Evolutionary conservation across 2,888 invertebrate genomes (phyloP).

Genomic region (Actias luna): DNA sequence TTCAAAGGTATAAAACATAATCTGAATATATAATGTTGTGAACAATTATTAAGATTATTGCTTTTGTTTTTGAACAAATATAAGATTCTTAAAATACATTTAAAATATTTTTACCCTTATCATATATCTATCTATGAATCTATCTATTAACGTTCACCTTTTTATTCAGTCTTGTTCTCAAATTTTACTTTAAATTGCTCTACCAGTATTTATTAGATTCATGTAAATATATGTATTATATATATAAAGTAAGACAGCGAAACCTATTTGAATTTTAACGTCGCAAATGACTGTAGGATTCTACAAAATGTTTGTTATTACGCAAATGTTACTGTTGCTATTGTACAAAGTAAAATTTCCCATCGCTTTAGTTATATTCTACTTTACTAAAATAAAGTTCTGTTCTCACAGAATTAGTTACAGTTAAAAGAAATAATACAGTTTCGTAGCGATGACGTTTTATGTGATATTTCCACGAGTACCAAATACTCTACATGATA

Average conservation of each 20-base stretch:
- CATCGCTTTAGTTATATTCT: background rate
- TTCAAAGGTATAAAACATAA: too few relatives aligned
- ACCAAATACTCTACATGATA: background rate
- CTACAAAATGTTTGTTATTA: constrained; percentile 18
- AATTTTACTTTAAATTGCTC: background rate
- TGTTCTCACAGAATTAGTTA: constrained; percentile 20
- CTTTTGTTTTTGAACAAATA: too few relatives aligned
- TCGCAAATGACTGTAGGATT: constrained; percentile 48
- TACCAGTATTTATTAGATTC: constrained; percentile 26
- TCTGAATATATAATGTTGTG: too few relatives aligned
- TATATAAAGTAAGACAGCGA: constrained; percentile 39
- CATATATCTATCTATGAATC: background rate
- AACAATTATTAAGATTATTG: too few relatives aligned
- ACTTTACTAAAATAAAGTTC: background rate
- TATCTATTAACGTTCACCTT: background rate
- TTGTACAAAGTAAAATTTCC: constrained; percentile 5
- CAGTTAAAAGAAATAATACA: constrained; percentile 21
- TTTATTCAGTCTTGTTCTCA: background rate
- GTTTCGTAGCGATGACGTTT: background rate
- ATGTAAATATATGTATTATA: too few relatives aligned
- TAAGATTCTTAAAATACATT: too few relatives aligned
- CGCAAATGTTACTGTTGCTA: background rate
- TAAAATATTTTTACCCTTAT: too few relatives aligned
- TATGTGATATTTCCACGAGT: background rate
- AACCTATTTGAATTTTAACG: constrained; percentile 35